phyloP scores from a whole-genome alignment of 2,888 invertebrate species.

The Caenorhabditis zanzibari region DNA sequence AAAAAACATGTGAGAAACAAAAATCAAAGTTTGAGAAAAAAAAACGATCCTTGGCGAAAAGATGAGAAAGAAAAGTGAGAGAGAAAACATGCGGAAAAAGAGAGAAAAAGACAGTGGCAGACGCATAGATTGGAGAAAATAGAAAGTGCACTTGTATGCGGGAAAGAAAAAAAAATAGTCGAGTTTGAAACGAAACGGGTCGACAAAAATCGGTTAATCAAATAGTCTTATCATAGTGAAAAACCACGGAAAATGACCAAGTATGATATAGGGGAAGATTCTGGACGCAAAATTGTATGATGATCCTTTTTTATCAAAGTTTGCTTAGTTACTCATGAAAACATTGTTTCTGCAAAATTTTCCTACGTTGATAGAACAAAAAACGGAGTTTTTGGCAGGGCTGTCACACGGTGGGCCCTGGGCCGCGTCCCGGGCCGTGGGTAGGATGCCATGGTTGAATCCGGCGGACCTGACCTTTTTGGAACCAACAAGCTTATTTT shows the following conservation, averaged over 20 bases:
- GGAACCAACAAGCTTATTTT: no score
- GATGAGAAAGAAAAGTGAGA: conserved; percentile 13
- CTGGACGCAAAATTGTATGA: background rate
- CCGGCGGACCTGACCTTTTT: no score
- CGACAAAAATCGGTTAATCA: conserved; percentile 58
- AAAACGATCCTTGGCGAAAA: conserved; percentile 20
- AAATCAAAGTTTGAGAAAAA: conserved; percentile 16
- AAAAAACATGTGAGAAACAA: conserved; percentile 11
- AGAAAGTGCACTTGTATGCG: conserved; percentile 48
- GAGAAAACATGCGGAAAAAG: background rate
- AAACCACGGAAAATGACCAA: conserved; percentile 18
- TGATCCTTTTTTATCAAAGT: conserved; percentile 1
- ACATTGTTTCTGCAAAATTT: background rate
- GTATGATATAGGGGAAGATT: background rate
- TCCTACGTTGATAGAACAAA: no score
- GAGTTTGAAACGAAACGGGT: conserved; percentile 37
- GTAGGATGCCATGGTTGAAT: no score
- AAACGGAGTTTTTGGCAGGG: no score
- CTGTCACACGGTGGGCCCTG: no score
- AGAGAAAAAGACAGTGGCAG: background rate
- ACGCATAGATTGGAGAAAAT: background rate
- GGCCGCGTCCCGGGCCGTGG: no score
- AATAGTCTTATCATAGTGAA: conserved; percentile 50
- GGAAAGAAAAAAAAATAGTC: conserved; percentile 1
- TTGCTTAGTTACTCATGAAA: background rate